A percentile compares a stretch with the other conserved stretches of the same genome.
Conservation (phyloP, 1,140 invertebrate species). For the Scaptodrosophila lebanonensis region DNA sequence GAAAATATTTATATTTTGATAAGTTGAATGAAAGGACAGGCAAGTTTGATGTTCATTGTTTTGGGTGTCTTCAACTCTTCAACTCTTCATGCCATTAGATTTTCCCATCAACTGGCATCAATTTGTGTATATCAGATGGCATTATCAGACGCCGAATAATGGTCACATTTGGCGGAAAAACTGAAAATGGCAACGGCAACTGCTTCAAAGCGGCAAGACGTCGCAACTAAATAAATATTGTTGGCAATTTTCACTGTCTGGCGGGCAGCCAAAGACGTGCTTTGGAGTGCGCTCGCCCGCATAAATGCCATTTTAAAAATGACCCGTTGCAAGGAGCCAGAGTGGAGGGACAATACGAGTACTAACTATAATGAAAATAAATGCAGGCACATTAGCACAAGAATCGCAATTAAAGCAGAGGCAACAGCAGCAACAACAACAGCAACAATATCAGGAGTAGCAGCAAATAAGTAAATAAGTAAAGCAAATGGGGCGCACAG, state of each 20-base stretch:
- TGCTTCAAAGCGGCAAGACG: slow-evolving; percentile 4
- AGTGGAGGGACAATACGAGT: too few species aligned
- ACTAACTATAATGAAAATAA: slow-evolving; percentile 57
- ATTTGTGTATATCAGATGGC: too few species aligned
- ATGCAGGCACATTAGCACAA: slow-evolving; percentile 35
- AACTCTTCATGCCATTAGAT: too few species aligned
- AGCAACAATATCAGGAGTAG: slow-evolving; percentile 2
- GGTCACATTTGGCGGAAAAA: too few species aligned
- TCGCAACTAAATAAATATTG: slow-evolving; percentile 49
- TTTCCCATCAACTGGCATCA: too few species aligned
- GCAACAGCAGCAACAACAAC: neutral
- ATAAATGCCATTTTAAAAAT: slow-evolving; percentile 28
- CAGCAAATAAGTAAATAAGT: slow-evolving; percentile 16
- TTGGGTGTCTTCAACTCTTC: too few species aligned
- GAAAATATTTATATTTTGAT: too few species aligned
- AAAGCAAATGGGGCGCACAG: neutral
- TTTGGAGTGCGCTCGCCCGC: neutral
- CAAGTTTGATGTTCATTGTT: too few species aligned
- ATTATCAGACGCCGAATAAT: too few species aligned
- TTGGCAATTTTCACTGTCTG: slow-evolving; percentile 53
- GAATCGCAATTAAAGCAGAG: slow-evolving; percentile 32
- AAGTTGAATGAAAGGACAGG: too few species aligned
- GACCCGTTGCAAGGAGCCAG: too few species aligned
- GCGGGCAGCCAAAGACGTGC: slow-evolving; percentile 17
- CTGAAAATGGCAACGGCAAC: too few species aligned